Evolutionary conservation across 2,113 vertebrate genomes (phyloP), one percentile per base, ranked within the genome.

Genomic region (Grantiella picta): DNA sequence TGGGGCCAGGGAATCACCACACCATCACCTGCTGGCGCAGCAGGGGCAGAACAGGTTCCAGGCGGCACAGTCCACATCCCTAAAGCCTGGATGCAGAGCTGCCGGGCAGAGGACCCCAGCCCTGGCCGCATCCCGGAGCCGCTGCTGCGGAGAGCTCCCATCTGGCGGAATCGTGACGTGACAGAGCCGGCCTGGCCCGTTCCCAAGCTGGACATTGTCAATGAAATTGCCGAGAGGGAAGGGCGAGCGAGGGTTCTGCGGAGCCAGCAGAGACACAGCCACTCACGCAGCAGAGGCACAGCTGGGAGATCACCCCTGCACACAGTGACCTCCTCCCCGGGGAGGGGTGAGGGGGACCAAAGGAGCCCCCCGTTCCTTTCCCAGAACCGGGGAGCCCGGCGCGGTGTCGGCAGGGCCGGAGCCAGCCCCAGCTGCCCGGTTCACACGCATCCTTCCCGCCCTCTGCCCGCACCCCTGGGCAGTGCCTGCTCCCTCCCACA

Each of bases 71-170:
- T 2, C 8, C 28, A 14, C 4, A 47, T 35, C 59, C 49, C 4
- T 0, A 60, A 78, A 17, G 52, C 45, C 47, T 3, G 3, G 71
- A 18, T 49, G 19, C 0, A 9, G 36, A 52, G 24, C 44, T 21
- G 44, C 59, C 20, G 60, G 40, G 54, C 18, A 35, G 36, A 5
- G 24, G 7, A 47, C 7, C 27, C n/a, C 72, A 61, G 72, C 36
- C 45, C 27, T 0, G 7, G 31, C 8, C 69, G 13, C 5, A 0
- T 75, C 42, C 20, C 0, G 0, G 22, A 24, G 56, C 28, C 1
- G 1, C 49, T 77, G 8, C 44, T 38, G 17, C 3, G 33, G 47
- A 70, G 40, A 89, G 23, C 45, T 91, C 42, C 57, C 4, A 2
- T 73, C 54, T 69, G 54, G 36, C 1, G 0, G 59, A 83, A 75